Conservation (phyloP, 2,888 invertebrate genomes). For the Euclidia mi region DNA sequence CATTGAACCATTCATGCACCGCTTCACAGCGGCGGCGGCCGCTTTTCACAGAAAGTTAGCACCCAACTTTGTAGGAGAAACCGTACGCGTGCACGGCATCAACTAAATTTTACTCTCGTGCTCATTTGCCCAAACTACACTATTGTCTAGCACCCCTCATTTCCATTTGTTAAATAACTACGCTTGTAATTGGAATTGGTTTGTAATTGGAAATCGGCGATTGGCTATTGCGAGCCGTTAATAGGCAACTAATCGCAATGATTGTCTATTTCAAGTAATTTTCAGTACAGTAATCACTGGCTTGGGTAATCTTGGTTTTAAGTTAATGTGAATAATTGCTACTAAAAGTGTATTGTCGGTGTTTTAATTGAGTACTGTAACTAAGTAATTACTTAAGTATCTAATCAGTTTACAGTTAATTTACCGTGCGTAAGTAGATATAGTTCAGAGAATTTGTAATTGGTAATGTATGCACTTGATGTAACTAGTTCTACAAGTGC, state of each 20-base stretch:
- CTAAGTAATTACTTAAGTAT: not conserved
- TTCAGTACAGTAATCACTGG: too few species aligned
- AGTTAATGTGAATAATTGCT: not conserved
- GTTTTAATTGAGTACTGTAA: not conserved
- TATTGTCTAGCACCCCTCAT: slow-evolving; percentile 57
- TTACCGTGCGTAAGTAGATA: too few species aligned
- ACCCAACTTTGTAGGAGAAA: slow-evolving; percentile 41
- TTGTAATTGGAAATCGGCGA: not conserved
- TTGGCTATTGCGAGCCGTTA: not conserved
- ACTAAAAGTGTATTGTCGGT: not conserved
- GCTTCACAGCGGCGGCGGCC: slow-evolving; percentile 9
- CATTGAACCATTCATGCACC: slow-evolving; percentile 31
- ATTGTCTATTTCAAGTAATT: not conserved
- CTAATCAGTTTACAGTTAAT: too few species aligned
- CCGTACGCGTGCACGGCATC: slow-evolving; percentile 23
- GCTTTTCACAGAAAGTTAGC: slow-evolving; percentile 51
- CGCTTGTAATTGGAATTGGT: slow-evolving; percentile 24
- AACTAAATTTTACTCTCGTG: slow-evolving; percentile 47
- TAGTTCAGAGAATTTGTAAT: too few species aligned
- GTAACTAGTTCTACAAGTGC: too few species aligned
- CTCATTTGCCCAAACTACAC: slow-evolving; percentile 61
- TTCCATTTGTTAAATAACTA: slow-evolving; percentile 45
- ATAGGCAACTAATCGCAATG: slow-evolving; percentile 9
- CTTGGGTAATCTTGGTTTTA: too few species aligned
- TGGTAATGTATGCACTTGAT: too few species aligned